phyloP scores from a whole-genome alignment of 2,888 invertebrate genomes.

The Harpagoxenus sublaevis region DNA sequence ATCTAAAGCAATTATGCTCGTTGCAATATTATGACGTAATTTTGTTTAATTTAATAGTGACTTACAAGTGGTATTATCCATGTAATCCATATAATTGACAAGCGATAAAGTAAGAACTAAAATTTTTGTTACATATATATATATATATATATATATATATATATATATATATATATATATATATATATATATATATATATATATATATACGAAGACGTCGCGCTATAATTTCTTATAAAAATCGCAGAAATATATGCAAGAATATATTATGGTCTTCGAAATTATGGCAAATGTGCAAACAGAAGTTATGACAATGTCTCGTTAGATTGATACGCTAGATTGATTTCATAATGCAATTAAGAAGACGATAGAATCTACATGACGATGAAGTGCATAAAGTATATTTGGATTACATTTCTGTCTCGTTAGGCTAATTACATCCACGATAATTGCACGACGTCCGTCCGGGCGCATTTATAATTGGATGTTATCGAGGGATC shows the following conservation, averaged over 20 bases:
- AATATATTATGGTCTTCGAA: background rate
- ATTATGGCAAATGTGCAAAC: background rate
- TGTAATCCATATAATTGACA: background rate
- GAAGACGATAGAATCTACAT: conserved; percentile 16
- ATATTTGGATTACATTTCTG: conserved; percentile 33
- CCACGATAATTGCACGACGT: conserved; percentile 46
- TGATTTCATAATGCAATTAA: conserved; percentile 26
- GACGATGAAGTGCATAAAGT: background rate
- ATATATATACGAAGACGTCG: background rate
- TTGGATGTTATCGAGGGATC: conserved; percentile 51
- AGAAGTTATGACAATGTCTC: background rate
- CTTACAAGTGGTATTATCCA: background rate
- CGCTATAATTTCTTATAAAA: background rate
- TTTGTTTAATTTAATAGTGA: background rate
- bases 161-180: background rate
- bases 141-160: background rate
- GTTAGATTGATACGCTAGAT: background rate
- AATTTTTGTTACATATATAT: background rate
- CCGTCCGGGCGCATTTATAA: conserved; percentile 24
- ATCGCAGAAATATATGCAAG: background rate
- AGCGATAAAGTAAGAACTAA: background rate
- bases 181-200: background rate
- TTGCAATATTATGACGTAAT: background rate
- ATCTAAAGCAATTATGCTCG: conserved; percentile 12
- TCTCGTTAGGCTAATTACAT: conserved; percentile 60